Base-by-base conservation (phyloP, 2,797 vertebrate species). In the Scleropages formosus region DNA sequence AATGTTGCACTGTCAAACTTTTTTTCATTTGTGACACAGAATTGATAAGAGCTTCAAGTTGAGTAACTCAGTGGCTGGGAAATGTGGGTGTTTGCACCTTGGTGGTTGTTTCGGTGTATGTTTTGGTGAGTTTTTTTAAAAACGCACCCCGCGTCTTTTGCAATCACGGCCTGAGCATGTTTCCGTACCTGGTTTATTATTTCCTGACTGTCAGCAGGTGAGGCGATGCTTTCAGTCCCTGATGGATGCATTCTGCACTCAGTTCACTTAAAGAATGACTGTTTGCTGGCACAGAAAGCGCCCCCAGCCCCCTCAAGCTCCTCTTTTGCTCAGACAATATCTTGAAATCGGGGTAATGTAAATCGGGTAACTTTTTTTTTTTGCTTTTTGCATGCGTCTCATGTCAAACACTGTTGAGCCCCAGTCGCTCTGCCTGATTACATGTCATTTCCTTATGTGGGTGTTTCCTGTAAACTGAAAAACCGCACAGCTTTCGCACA, bases 401-500 rank as follows among this genome's bases (percentile, higher is more conserved):
- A 51, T 39, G 49, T 59, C 31, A 24, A n/a, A 12, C 47, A 26
- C 44, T 47, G 26, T 63, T 63, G 44, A 58, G 22, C 61, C 44
- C 8, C 20, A 49, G 26, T 65, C 75, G 18, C 56, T 11, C 18
- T 31, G 67, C n/a, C n/a, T 77, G 62, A 58, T 77, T 71, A 56
- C 31, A 11, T 76, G 59, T 46, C 39, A 56, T 60, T 56, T 65
- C 59, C 75, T 71, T 59, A 46, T 60, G 71, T 77, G 64, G 76
- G 76, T 72, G 71, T 67, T 77, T 77, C 76, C 71, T 60, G 76
- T 73, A 73, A 68, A 60, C 13, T 60, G 76, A 56, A 15, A 63
- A 68, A 75, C 71, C 70, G 44, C 74, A 67, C 18, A 56, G 58
- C 59, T 64, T 22, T 72, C 61, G 31, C 49, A 66, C 88, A 89